Evolutionary conservation across 2,113 vertebrate species (phyloP).

Genomic region (Bungarus multicinctus): DNA sequence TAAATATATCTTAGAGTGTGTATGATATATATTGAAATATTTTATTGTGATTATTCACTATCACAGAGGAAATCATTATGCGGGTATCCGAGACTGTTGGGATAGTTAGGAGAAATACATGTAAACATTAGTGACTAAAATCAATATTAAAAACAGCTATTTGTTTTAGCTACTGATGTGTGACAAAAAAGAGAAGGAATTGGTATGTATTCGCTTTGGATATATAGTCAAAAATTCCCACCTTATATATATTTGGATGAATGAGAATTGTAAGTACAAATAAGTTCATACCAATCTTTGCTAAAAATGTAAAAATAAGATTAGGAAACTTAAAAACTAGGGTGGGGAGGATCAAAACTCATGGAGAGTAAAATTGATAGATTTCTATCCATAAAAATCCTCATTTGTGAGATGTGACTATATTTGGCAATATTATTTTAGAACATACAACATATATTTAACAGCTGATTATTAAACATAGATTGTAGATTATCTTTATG

Average conservation of each 20-base stretch:
- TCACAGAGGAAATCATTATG: background rate
- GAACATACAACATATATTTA: no score
- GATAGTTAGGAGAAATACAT: background rate
- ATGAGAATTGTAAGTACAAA: background rate
- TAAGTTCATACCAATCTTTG: background rate
- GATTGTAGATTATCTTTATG: background rate
- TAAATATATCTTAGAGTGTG: background rate
- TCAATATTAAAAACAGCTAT: background rate
- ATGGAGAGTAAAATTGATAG: background rate
- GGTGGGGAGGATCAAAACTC: background rate
- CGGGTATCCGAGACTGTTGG: background rate
- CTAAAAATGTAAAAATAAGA: background rate
- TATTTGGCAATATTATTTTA: background rate
- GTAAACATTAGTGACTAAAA: background rate
- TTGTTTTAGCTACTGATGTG: background rate
- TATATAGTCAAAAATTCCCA: background rate
- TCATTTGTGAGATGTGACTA: background rate
- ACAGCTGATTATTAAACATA: background rate
- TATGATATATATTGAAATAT: background rate
- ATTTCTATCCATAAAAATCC: background rate
- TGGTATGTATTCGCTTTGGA: background rate
- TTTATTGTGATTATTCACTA: background rate
- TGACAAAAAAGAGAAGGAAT: background rate
- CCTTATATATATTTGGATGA: background rate
- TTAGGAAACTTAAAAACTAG: background rate